Evolutionary conservation across 1,140 invertebrate species (phyloP).

Genomic region (Anoplophora glabripennis): DNA sequence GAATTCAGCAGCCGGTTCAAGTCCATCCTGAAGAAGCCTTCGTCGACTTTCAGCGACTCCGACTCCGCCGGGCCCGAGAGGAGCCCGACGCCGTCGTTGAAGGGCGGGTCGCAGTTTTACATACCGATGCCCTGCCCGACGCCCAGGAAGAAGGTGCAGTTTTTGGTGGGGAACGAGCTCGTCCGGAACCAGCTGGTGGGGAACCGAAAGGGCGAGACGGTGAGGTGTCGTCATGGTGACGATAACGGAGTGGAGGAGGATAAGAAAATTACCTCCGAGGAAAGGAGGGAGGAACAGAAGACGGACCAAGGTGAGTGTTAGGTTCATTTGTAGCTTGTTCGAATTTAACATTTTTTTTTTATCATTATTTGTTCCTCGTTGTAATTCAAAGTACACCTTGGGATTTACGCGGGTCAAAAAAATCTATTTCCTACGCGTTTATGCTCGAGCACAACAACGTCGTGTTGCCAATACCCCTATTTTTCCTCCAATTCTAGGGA

Average conservation of each 20-base stretch:
- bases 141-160: constrained; percentile 49
- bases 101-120: constrained; percentile 63
- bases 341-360: too few relatives aligned
- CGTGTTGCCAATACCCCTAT: too few relatives aligned
- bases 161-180: constrained; percentile 41
- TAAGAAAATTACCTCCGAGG: background rate
- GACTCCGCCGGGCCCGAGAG: constrained; percentile 30
- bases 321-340: too few relatives aligned
- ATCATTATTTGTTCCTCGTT: too few relatives aligned
- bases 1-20: constrained; percentile 50
- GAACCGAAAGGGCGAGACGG: background rate
- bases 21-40: constrained; percentile 68
- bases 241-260: constrained; percentile 28
- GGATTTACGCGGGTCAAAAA: too few relatives aligned
- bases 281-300: too few relatives aligned
- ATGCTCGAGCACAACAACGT: too few relatives aligned
- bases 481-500: too few relatives aligned
- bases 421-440: too few relatives aligned
- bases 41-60: constrained; percentile 43
- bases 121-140: constrained; percentile 58
- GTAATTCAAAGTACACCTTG: too few relatives aligned
- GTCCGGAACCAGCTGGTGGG: background rate
- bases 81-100: constrained; percentile 34
- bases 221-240: constrained; percentile 12
- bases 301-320: too few relatives aligned